Evolutionary conservation across 2,888 invertebrate genomes (phyloP).

Genomic region (Phortica okadai): DNA sequence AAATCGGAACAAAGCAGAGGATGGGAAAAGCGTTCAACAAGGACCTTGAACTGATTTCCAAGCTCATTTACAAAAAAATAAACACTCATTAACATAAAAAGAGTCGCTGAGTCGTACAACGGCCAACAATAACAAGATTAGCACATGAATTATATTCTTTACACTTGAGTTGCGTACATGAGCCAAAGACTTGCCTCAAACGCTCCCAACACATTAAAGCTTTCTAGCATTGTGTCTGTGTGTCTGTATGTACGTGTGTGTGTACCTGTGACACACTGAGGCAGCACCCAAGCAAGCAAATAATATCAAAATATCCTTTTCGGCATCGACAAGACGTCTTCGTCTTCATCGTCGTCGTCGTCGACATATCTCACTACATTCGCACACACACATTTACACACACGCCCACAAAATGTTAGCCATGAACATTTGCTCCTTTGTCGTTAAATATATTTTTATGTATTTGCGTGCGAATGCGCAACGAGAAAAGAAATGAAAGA

Average conservation of each 20-base stretch:
- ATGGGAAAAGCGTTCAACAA: constrained; percentile 33
- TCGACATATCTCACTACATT: constrained; percentile 33
- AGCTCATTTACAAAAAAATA: constrained; percentile 63
- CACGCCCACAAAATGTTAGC: background rate
- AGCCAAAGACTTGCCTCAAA: background rate
- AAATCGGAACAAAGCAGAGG: background rate
- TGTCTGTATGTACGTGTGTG: background rate
- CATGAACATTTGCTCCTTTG: background rate
- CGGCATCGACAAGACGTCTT: constrained; percentile 2
- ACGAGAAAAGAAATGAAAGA: background rate
- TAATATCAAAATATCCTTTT: constrained; percentile 24
- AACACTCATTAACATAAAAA: background rate
- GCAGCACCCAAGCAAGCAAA: background rate
- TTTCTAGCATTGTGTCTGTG: background rate
- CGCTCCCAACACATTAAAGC: background rate
- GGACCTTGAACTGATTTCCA: constrained; percentile 73
- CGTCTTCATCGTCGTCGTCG: constrained; percentile 3
- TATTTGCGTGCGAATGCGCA: constrained; percentile 2
- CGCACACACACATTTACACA: constrained; percentile 37
- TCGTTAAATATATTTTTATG: constrained; percentile 17
- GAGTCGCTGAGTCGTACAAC: constrained; percentile 13
- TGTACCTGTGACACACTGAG: constrained; percentile 39
- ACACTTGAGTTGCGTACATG: constrained; percentile 53
- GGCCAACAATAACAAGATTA: constrained; percentile 17
- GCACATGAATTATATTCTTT: constrained; percentile 62